Evolutionary conservation across 2,113 vertebrate species (phyloP), one percentile per base, ranked within the genome.

Genomic region (Microtus ochrogaster): DNA sequence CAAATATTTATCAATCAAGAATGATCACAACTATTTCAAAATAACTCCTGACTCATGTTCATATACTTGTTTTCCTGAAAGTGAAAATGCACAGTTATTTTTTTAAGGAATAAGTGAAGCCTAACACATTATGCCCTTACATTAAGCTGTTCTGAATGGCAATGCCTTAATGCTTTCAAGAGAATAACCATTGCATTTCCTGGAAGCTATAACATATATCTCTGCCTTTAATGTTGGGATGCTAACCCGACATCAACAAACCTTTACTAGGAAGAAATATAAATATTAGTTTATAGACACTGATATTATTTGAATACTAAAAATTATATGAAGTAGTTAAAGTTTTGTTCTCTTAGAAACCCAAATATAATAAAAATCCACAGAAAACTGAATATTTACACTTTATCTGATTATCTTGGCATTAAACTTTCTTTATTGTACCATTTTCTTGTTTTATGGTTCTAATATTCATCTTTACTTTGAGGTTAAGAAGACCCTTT

Each of bases 201-300:
- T 91, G 13, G 47, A 93, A 86, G 26, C 74, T 55, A 55, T 76
- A 58, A 21, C 44, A 10, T 91, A 36, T 63, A 30, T 72, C 5
- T 58, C 17, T 55, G 2, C 24, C 36, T 17, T 86, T 91, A 65
- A 52, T 41, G 4, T 83, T 2, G 4, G 12, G 49, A 94, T 66
- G 28, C 89, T 91, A 63, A 41, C 52, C 14, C 0, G 14, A 55
- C 52, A 55, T 28, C 41, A 1, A 66, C 24, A 82, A 73, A 33
- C 68, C 12, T 70, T 90, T 94, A 74, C 78, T 61, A 89, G 79
- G 66, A 81, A 94, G 49, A 93, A 82, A 36, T 61, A 52, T 90
- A 84, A 92, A 3, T 33, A 21, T 94, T 92, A 87, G 78, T 73
- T 58, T 90, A 86, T 92, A 78, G 70, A 85, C 12, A 14, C 14